Percentiles rank a stretch among this genome's conserved stretches.
Evolutionary conservation across 2,113 vertebrate species (phyloP).

Genomic region (Pungitius pungitius): DNA sequence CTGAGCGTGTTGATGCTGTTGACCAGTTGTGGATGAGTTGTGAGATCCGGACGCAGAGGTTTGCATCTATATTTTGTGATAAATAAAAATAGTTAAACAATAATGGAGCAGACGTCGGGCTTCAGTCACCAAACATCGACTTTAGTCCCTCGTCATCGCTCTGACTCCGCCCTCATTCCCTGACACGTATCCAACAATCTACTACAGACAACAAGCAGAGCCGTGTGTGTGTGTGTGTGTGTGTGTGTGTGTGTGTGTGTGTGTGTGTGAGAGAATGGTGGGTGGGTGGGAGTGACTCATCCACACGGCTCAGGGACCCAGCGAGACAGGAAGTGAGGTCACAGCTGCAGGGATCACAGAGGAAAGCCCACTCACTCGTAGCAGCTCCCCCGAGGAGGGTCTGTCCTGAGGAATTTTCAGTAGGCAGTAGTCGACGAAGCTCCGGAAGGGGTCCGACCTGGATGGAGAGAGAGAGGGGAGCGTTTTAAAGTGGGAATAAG

Average conservation of each 20-base stretch:
- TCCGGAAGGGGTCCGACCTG: slow-evolving; percentile 95
- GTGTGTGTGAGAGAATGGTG: slow-evolving; percentile 51
- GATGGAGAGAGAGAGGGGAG: slow-evolving; percentile 12
- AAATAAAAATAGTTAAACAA: background rate
- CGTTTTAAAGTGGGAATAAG: background rate
- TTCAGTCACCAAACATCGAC: background rate
- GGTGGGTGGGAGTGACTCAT: slow-evolving; percentile 72
- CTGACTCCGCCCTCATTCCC: background rate
- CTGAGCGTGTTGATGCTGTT: background rate
- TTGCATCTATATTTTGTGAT: background rate
- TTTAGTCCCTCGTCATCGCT: background rate
- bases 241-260: slow-evolving; percentile 23
- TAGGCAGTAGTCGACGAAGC: slow-evolving; percentile 99
- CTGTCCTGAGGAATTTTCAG: slow-evolving; percentile 99
- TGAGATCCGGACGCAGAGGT: background rate
- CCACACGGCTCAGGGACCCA: slow-evolving; percentile 48
- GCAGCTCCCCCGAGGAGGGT: slow-evolving; percentile 92
- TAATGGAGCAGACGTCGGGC: background rate
- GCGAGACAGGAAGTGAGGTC: slow-evolving; percentile 76
- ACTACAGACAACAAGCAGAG: slow-evolving; percentile 26
- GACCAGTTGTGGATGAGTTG: background rate
- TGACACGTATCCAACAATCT: too few species aligned
- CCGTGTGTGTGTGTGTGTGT: too few species aligned
- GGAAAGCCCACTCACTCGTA: slow-evolving; percentile 87
- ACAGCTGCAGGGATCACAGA: slow-evolving; percentile 56